These are phyloP conservation scores for Drosophila cognata DNA, from an alignment of 2,888 invertebrate genomes.

Conservation along the genomic window DNA sequence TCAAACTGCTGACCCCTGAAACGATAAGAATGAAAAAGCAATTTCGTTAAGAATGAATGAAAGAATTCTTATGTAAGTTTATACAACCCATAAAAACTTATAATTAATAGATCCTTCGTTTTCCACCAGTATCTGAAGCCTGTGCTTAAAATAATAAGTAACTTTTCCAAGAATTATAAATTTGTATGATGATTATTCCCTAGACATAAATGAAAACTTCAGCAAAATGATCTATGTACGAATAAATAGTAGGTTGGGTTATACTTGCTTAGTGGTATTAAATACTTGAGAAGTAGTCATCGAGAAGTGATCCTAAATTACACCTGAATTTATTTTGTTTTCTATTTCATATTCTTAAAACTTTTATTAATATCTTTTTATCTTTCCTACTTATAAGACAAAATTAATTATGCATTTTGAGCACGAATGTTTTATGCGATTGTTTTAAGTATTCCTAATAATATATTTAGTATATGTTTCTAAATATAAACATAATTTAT, in stretches of 20 bases:
- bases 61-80: not conserved
- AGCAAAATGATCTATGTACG: not conserved
- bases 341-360: not conserved
- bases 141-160: not conserved
- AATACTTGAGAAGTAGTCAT: not conserved
- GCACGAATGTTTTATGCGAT: not conserved
- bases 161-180: not conserved
- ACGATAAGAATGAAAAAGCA: slow-evolving; percentile 29
- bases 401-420: not conserved
- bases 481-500: not conserved
- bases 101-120: not conserved
- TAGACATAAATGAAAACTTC: not conserved
- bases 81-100: not conserved
- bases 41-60: not conserved
- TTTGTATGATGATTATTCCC: not conserved
- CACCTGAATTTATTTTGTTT: not conserved
- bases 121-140: not conserved
- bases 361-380: not conserved
- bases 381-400: not conserved
- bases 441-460: not conserved
- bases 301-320: not conserved
- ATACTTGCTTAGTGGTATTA: not conserved
- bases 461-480: not conserved
- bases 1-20: slow-evolving; percentile 91
- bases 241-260: not conserved